These are phyloP conservation scores for Scaptomyza tumidula DNA, from an alignment of 2,888 invertebrate species.

Conservation along the genomic window DNA sequence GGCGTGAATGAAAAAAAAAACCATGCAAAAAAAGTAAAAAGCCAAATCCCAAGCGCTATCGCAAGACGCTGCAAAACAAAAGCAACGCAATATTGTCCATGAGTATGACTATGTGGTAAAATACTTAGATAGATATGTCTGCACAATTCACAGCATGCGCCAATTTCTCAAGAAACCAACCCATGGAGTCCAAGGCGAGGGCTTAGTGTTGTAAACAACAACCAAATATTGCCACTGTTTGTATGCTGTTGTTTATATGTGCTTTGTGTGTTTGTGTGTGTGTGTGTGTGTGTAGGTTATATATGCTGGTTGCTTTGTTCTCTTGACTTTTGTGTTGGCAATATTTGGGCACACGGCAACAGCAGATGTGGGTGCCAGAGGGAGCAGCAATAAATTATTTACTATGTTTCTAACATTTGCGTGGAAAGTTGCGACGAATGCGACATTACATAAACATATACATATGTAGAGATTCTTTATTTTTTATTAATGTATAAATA, in stretches of 20 bases:
- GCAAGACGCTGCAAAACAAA: conserved; percentile 58
- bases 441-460: not conserved
- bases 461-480: not conserved
- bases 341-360: conserved; percentile 48
- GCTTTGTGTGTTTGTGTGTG: conserved; percentile 10
- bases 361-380: conserved; percentile 64
- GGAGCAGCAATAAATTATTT: conserved; percentile 39
- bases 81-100: conserved; percentile 74
- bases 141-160: conserved; percentile 76
- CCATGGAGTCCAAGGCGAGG: conserved; percentile 69
- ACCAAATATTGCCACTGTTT: conserved; percentile 75
- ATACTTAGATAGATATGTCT: conserved; percentile 53
- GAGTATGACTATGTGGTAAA: conserved; percentile 56
- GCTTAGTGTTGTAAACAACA: conserved; percentile 67
- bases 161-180: conserved; percentile 74
- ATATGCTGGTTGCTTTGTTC: conserved; percentile 64
- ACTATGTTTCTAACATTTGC: conserved; percentile 28
- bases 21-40: conserved; percentile 40
- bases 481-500: no score
- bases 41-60: conserved; percentile 29
- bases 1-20: conserved; percentile 69
- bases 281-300: conserved; percentile 14
- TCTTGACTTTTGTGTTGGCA: conserved; percentile 72
- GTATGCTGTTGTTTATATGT: conserved; percentile 42
- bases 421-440: conserved; percentile 37